phyloP scores from a whole-genome alignment of 1,140 invertebrate genomes.

The Dendrolimus kikuchii region DNA sequence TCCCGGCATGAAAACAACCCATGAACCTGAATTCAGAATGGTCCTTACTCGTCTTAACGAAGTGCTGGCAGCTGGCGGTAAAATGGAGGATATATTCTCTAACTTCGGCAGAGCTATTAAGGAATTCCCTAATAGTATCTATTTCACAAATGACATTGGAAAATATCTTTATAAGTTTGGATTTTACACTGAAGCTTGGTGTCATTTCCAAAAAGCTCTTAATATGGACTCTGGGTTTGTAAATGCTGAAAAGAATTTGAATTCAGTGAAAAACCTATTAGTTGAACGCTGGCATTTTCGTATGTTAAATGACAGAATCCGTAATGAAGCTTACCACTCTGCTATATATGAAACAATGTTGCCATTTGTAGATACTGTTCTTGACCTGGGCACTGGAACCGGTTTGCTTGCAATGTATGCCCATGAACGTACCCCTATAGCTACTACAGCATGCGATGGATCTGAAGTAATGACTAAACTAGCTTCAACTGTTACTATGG shows the following conservation, averaged over 20 bases:
- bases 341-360: constrained; percentile 75
- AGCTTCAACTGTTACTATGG: constrained; percentile 71
- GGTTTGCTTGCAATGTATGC: constrained; percentile 80
- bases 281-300: constrained; percentile 87
- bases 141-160: constrained; percentile 51
- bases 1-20: constrained; percentile 25
- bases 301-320: constrained; percentile 83
- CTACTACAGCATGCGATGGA: constrained; percentile 78
- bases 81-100: constrained; percentile 45
- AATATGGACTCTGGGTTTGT: constrained; percentile 36
- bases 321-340: constrained; percentile 77
- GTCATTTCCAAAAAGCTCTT: constrained; percentile 48
- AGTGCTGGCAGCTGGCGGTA: constrained; percentile 22
- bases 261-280: constrained; percentile 58
- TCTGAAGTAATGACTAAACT: constrained; percentile 76
- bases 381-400: constrained; percentile 85
- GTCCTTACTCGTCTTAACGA: constrained; percentile 31
- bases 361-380: constrained; percentile 68
- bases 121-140: constrained; percentile 40
- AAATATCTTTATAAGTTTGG: constrained; percentile 48
- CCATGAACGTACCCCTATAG: constrained; percentile 68
- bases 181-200: constrained; percentile 46
- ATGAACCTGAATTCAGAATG: constrained; percentile 39
- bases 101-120: constrained; percentile 42
- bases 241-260: constrained; percentile 55